A percentile compares a stretch with the other conserved stretches of the same genome.
These are phyloP conservation scores for Amphilophus citrinellus DNA, from an alignment of 2,113 vertebrate species.

Conservation along the genomic window DNA sequence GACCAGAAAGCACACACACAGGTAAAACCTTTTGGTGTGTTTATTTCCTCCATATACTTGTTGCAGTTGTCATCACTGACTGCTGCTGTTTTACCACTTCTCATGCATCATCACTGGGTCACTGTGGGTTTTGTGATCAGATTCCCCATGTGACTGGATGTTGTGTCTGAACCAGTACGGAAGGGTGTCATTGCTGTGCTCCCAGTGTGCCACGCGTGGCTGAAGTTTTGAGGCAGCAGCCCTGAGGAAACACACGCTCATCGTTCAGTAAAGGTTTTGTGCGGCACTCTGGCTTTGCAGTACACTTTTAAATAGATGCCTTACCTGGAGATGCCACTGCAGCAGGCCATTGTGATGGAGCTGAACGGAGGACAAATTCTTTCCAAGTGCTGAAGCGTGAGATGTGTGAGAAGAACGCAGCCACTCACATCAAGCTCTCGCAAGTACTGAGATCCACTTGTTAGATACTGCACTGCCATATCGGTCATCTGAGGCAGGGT, in stretches of 20 bases:
- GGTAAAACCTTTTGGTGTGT: fast-evolving
- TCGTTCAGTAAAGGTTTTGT: background rate
- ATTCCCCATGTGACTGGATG: slow-evolving; percentile 34
- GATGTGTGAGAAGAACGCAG: slow-evolving; percentile 77
- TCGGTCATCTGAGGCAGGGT: slow-evolving; percentile 83
- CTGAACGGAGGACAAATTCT: slow-evolving; percentile 80
- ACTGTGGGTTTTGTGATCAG: slow-evolving; percentile 30
- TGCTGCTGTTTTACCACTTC: slow-evolving; percentile 14
- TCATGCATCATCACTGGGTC: slow-evolving; percentile 9
- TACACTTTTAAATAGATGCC: background rate
- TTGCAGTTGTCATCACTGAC: background rate
- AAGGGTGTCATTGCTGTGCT: slow-evolving; percentile 78
- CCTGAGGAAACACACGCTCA: slow-evolving; percentile 68
- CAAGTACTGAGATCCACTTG: slow-evolving; percentile 80
- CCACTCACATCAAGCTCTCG: slow-evolving; percentile 84
- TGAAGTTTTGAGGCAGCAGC: slow-evolving; percentile 79
- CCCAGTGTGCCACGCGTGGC: slow-evolving; percentile 69
- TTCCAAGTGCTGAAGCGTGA: slow-evolving; percentile 66
- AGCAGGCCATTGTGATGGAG: slow-evolving; percentile 83
- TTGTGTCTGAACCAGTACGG: slow-evolving; percentile 76
- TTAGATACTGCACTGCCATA: slow-evolving; percentile 78
- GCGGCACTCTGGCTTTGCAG: background rate
- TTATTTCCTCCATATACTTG: background rate
- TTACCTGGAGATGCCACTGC: slow-evolving; percentile 84
- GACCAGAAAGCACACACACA: background rate